Base-by-base conservation (phyloP, 2,888 invertebrate species). In the Habrosyne pyritoides region DNA sequence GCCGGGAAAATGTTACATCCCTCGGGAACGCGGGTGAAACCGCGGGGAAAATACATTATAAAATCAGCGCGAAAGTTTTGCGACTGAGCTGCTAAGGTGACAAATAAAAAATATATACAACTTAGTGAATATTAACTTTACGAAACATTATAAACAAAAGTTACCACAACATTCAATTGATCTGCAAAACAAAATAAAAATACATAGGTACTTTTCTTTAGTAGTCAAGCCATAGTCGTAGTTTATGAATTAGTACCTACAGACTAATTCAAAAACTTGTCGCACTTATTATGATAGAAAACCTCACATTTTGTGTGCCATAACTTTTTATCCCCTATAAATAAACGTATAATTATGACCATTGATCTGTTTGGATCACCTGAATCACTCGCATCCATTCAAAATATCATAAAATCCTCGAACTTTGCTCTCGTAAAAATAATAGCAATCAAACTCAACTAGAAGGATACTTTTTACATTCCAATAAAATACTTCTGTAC, bases 391-490 rank as follows among this genome's bases (percentile, higher is more conserved):
- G 70, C 66, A 67, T 68, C 63, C 61, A 69, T 69, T 73, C 62
- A 67, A 70, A 69, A 68, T 56, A 64, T 66, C 66, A 68, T 82
- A 74, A 77, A 79, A 73, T 56, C n/a, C 18, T 18, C 53, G 56
- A 56, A 50, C 60, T 57, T 57, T 67, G 60, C 63, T 64, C 64
- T 64, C 71, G 64, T 72, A 68, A 77, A 81, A 71, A 66, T 64
- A 56, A 73, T 71, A 65, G 64, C 72, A 72, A 81, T 82, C 74
- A 77, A 73, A 81, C 74, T 65, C 67, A 63, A 68, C 63, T 75
- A 62, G 58, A 58, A 54, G 53, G 67, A 67, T 64, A 70, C 65
- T 71, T 76, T 76, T 71, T 71, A 74, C 68, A 68, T 68, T 64
- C 28, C 60, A 63, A 72, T 81, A 72, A 77, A 79, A 76, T 75